A percentile compares a stretch with the other conserved stretches of the same genome.
Conservation (phyloP, 1,140 invertebrate species). For the Tachypleus tridentatus region DNA sequence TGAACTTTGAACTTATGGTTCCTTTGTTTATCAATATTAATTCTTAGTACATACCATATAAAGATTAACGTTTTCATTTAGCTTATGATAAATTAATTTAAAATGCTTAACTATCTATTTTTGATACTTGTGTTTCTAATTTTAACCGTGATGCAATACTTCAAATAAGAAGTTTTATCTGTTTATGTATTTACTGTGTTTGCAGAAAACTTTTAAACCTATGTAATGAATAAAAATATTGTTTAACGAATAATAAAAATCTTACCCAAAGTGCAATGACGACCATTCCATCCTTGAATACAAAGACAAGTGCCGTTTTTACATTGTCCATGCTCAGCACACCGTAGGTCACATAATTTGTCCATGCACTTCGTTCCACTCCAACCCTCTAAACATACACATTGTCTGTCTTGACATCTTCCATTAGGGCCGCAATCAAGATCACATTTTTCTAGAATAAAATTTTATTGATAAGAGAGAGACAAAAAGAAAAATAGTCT, state of each 20-base stretch:
- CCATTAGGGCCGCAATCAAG: conserved; percentile 83
- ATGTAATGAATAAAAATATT: no score
- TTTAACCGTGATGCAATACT: no score
- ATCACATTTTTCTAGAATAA: conserved; percentile 63
- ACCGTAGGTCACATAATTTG: conserved; percentile 74
- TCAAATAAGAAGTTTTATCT: no score
- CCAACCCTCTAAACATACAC: conserved; percentile 80
- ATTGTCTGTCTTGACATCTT: conserved; percentile 74
- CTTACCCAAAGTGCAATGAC: conserved; percentile 90
- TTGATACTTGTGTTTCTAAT: no score
- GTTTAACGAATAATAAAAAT: background rate
- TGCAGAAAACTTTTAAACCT: no score
- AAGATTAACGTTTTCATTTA: no score
- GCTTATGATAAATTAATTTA: no score
- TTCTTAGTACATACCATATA: no score
- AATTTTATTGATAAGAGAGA: conserved; percentile 5
- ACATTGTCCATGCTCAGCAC: conserved; percentile 89
- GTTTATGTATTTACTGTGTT: no score
- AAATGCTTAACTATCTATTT: no score
- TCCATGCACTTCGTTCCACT: conserved; percentile 74
- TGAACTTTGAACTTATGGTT: no score
- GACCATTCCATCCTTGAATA: conserved; percentile 92
- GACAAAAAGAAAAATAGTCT: conserved; percentile 4
- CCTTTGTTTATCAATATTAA: no score
- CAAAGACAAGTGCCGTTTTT: conserved; percentile 95